Conservation (phyloP, 2,888 invertebrate genomes). For the Muschampia plurimacula region DNA sequence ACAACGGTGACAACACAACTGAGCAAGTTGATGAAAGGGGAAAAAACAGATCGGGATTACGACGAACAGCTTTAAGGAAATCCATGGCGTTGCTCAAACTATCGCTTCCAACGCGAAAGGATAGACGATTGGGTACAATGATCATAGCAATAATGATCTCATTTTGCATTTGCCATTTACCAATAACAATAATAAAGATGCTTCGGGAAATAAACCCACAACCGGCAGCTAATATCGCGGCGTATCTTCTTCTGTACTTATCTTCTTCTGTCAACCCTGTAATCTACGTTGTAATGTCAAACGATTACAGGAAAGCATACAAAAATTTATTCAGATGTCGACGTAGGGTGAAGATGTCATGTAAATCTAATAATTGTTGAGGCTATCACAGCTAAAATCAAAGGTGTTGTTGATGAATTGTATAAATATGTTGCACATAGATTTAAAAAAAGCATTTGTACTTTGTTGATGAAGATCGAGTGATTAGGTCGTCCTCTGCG, state of each 20-base stretch:
- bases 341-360: not conserved
- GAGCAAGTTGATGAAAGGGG: conserved; percentile 17
- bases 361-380: conserved; percentile 9
- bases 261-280: conserved; percentile 96
- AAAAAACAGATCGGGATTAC: conserved; percentile 46
- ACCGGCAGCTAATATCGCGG: conserved; percentile 90
- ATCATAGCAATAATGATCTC: conserved; percentile 95
- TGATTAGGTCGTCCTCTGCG: not conserved
- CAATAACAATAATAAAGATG: conserved; percentile 95
- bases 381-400: not conserved
- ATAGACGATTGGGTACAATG: conserved; percentile 92
- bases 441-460: not conserved
- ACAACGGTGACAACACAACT: conserved; percentile 13
- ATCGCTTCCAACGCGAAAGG: conserved; percentile 90
- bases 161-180: conserved; percentile 95
- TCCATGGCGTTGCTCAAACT: conserved; percentile 74
- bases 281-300: conserved; percentile 97
- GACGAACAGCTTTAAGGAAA: conserved; percentile 64
- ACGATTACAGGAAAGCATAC: conserved; percentile 95
- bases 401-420: not conserved
- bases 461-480: not conserved
- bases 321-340: conserved; percentile 89
- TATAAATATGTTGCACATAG: not conserved
- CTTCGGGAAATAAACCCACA: conserved; percentile 86
- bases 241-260: conserved; percentile 93